Conservation (phyloP, 2,113 vertebrate species). For the Urocolius indicus region DNA sequence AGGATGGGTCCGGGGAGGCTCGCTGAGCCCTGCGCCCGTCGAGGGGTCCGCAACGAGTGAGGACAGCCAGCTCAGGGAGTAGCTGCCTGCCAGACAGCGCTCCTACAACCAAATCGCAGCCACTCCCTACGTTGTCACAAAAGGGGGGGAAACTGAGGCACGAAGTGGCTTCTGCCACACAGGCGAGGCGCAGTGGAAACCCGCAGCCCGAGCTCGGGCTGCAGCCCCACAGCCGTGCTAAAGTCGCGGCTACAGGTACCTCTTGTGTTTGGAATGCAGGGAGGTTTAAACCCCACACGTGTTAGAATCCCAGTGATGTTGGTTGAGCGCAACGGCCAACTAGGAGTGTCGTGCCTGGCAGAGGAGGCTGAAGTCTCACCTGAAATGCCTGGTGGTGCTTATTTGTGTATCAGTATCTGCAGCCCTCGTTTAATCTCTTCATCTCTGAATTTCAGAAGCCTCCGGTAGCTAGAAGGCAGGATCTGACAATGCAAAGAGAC, state of each 20-base stretch:
- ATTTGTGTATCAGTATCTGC: neutral
- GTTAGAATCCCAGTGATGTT: neutral
- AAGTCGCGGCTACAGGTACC: neutral
- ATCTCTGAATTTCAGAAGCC: neutral
- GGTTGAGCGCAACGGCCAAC: neutral
- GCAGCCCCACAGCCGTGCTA: neutral
- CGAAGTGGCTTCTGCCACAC: neutral
- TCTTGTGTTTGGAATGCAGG: rapidly evolving
- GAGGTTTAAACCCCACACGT: rapidly evolving
- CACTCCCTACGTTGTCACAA: rapidly evolving
- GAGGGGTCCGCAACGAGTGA: neutral
- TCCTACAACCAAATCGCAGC: too few species aligned
- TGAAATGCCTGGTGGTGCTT: neutral
- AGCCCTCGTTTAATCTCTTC: neutral
- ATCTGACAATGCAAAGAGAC: neutral
- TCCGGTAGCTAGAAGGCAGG: neutral
- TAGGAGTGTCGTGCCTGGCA: neutral
- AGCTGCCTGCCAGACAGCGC: neutral
- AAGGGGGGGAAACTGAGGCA: neutral
- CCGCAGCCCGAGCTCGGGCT: rapidly evolving
- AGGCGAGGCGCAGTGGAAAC: rapidly evolving
- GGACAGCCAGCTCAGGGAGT: neutral
- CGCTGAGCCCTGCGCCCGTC: neutral
- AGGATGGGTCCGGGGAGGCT: rapidly evolving
- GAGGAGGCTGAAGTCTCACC: neutral